These are phyloP conservation scores for Drosophila crucigera DNA, from an alignment of 2,888 invertebrate genomes.

Conservation along the genomic window DNA sequence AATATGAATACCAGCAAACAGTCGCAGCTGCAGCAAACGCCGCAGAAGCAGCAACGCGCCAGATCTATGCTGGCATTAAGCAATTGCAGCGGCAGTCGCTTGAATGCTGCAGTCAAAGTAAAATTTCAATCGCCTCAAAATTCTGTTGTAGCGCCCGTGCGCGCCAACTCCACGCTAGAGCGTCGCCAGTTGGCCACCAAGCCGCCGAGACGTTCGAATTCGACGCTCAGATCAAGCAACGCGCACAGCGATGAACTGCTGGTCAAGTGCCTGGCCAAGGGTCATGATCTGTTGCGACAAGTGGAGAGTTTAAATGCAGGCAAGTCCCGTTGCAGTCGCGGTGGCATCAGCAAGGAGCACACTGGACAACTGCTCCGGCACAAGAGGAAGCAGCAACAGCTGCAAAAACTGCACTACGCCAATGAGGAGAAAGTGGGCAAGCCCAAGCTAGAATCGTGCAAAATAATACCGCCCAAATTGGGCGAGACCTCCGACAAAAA, in stretches of 20 bases:
- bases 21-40: slow-evolving; percentile 14
- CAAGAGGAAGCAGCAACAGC: slow-evolving; percentile 57
- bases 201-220: slow-evolving; percentile 54
- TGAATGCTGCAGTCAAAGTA: slow-evolving; percentile 13
- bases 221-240: slow-evolving; percentile 47
- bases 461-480: slow-evolving; percentile 83
- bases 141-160: slow-evolving; percentile 38
- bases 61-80: slow-evolving; percentile 60
- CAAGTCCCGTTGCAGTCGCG: slow-evolving; percentile 37
- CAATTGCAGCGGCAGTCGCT: slow-evolving; percentile 8
- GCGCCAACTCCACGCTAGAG: slow-evolving; percentile 70
- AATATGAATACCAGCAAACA: slow-evolving; percentile 28
- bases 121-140: slow-evolving; percentile 1
- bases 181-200: slow-evolving; percentile 37
- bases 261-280: slow-evolving; percentile 84
- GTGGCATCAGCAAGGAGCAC: slow-evolving; percentile 62
- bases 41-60: slow-evolving; percentile 55
- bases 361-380: slow-evolving; percentile 37
- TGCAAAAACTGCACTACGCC: slow-evolving; percentile 79
- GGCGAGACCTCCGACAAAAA: slow-evolving; percentile 83
- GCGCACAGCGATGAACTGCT: slow-evolving; percentile 81
- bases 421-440: slow-evolving; percentile 81
- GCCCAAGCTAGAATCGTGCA: slow-evolving; percentile 82
- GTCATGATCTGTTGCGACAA: slow-evolving; percentile 83
- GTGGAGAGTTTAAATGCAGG: slow-evolving; percentile 80